These are phyloP conservation scores for Gymnocephalus cernua DNA, from an alignment of 2,113 vertebrate species.

Conservation along the genomic window DNA sequence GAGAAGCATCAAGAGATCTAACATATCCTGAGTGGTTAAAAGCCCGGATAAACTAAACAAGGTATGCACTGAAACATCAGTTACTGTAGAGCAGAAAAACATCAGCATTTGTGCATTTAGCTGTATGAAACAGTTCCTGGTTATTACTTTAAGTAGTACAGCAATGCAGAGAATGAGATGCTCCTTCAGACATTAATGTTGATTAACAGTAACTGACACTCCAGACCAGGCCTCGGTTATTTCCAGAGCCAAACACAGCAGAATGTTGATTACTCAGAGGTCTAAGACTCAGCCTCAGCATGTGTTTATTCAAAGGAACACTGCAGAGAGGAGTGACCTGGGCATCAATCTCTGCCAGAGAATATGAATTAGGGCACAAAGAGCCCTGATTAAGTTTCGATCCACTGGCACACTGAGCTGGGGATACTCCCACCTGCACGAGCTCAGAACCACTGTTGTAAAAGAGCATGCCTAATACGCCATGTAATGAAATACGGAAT, in stretches of 20 bases:
- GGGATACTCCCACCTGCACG: conserved; percentile 29
- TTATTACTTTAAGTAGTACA: neutral
- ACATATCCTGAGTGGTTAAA: neutral
- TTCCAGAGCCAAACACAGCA: conserved; percentile 47
- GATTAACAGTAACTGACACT: conserved; percentile 43
- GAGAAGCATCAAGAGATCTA: neutral
- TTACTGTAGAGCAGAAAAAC: neutral
- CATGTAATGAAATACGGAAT: conserved; percentile 76
- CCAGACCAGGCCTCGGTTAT: conserved; percentile 26
- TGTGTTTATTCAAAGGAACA: conserved; percentile 64
- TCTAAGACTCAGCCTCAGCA: conserved; percentile 41
- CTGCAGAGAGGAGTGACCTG: conserved; percentile 51
- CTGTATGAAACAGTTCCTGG: neutral
- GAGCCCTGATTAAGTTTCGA: conserved; percentile 78
- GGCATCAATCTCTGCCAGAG: conserved; percentile 38
- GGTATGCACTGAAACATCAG: neutral
- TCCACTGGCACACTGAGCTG: conserved; percentile 47
- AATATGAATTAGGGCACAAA: conserved; percentile 70
- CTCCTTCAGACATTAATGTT: conserved; percentile 39
- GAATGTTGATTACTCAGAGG: conserved; percentile 66
- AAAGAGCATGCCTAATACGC: conserved; percentile 66
- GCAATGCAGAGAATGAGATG: neutral
- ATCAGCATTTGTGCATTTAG: neutral
- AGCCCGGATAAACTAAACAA: neutral
- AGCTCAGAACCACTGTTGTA: conserved; percentile 41